Conservation (phyloP, 2,797 vertebrate genomes). For the Esox masquinongy region DNA sequence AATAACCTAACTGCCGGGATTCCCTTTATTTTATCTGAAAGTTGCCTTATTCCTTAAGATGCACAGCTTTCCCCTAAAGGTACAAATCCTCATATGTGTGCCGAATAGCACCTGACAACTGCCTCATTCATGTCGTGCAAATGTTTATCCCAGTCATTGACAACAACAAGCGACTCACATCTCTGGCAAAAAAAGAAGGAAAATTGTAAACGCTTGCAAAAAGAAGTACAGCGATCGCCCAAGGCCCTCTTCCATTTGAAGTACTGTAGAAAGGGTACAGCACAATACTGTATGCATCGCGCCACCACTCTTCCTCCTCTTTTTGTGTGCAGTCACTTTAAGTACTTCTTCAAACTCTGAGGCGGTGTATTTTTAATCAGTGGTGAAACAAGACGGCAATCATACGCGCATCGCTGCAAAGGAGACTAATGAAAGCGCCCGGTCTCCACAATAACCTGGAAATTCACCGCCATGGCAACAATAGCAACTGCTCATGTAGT, state of each 20-base stretch:
- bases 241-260: slow-evolving; percentile 57
- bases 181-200: slow-evolving; percentile 32
- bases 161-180: slow-evolving; percentile 52
- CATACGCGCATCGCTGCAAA: slow-evolving; percentile 68
- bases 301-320: slow-evolving; percentile 71
- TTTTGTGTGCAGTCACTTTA: slow-evolving; percentile 78
- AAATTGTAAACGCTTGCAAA: slow-evolving; percentile 64
- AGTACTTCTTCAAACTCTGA: slow-evolving; percentile 76
- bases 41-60: slow-evolving; percentile 33
- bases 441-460: slow-evolving; percentile 75
- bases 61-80: slow-evolving; percentile 59
- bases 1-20: slow-evolving; percentile 65
- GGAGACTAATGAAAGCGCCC: slow-evolving; percentile 76
- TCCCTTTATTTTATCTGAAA: slow-evolving; percentile 52
- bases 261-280: slow-evolving; percentile 60
- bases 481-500: slow-evolving; percentile 67
- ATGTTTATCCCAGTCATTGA: slow-evolving; percentile 64
- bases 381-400: slow-evolving; percentile 76
- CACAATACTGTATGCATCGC: slow-evolving; percentile 58
- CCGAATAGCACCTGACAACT: slow-evolving; percentile 74
- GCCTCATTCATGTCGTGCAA: slow-evolving; percentile 67
- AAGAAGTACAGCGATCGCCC: slow-evolving; percentile 43
- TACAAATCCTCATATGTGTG: slow-evolving; percentile 49
- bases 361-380: slow-evolving; percentile 76
- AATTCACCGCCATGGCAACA: slow-evolving; percentile 62